Conservation (phyloP, 2,113 vertebrate species). For the Esox niger region DNA sequence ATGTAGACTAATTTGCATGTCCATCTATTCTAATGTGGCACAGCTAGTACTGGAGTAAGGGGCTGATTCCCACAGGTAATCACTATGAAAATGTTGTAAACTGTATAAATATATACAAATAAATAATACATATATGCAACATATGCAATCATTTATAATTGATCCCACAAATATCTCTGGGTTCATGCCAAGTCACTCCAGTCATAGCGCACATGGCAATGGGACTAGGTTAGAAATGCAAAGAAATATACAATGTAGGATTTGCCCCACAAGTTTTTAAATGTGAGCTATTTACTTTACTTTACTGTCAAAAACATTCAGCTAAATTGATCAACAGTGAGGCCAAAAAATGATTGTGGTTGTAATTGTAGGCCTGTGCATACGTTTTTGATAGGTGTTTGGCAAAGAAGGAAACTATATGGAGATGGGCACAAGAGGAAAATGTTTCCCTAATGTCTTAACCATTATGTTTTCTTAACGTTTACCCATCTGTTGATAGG, state of each 20-base stretch:
- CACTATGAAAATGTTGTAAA: too few relatives aligned
- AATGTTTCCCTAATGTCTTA: constrained; percentile 1
- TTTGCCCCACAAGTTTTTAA: neutral
- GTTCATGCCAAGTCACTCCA: neutral
- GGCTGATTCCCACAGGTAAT: too few relatives aligned
- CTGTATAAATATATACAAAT: too few relatives aligned
- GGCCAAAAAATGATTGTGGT: neutral
- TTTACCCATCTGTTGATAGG: constrained; percentile 17
- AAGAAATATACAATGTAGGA: neutral
- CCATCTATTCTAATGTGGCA: constrained; percentile 58
- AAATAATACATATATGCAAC: too few relatives aligned
- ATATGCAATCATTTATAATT: too few relatives aligned
- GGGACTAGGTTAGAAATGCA: neutral
- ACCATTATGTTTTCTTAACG: constrained; percentile 2
- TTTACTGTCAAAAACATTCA: neutral
- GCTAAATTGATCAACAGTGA: neutral
- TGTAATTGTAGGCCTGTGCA: neutral
- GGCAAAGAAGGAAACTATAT: neutral
- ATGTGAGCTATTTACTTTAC: too few relatives aligned
- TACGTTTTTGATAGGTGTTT: neutral
- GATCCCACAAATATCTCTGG: neutral
- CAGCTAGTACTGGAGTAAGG: constrained; percentile 43
- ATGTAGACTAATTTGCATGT: constrained; percentile 25
- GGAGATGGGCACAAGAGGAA: neutral
- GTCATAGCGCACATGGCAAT: neutral